Base-by-base conservation (phyloP, 2,113 vertebrate genomes). In the Cyprinus carpio region DNA sequence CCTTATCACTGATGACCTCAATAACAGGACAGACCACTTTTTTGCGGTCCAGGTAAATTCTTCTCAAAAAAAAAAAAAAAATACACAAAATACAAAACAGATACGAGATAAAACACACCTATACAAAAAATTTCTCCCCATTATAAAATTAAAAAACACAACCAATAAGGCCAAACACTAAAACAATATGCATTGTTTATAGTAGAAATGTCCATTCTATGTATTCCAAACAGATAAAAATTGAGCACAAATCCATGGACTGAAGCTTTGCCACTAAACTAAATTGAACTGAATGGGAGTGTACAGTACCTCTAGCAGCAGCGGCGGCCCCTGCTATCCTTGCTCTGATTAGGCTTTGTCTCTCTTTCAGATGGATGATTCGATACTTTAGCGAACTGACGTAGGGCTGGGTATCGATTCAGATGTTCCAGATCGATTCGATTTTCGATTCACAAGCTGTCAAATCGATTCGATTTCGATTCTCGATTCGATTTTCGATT, bases 21-120 rank as follows among this genome's bases (percentile, higher is more conserved):
- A 99, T 99, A 75, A 99, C 98, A 0, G 98, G 98, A 78, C 98
- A 99, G 60, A 96, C 94, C 0, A 99, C 98, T 91, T 97, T 99
- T 89, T 90, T 90, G 11, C 92, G 95, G 91, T 94, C 95, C 90
- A 94, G 86, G 46, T 93, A 96, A 76, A 99, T 87, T 88, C 96
- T n/a, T n/a, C n/a, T n/a, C n/a, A n/a, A n/a, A n/a, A n/a, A n/a
- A n/a, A n/a, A n/a, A n/a, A n/a, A n/a, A n/a, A n/a, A n/a, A n/a
- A n/a, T n/a, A n/a, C n/a, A n/a, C n/a, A n/a, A n/a, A n/a, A n/a
- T n/a, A n/a, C n/a, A n/a, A n/a, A n/a, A n/a, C n/a, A n/a, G n/a
- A n/a, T n/a, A n/a, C n/a, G n/a, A n/a, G n/a, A n/a, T n/a, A n/a
- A n/a, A n/a, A n/a, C n/a, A n/a, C n/a, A n/a, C n/a, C n/a, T n/a